A percentile compares a stretch with the other conserved stretches of the same genome.
phyloP scores from a whole-genome alignment of 2,888 invertebrate genomes.

The Harpagoxenus sublaevis region DNA sequence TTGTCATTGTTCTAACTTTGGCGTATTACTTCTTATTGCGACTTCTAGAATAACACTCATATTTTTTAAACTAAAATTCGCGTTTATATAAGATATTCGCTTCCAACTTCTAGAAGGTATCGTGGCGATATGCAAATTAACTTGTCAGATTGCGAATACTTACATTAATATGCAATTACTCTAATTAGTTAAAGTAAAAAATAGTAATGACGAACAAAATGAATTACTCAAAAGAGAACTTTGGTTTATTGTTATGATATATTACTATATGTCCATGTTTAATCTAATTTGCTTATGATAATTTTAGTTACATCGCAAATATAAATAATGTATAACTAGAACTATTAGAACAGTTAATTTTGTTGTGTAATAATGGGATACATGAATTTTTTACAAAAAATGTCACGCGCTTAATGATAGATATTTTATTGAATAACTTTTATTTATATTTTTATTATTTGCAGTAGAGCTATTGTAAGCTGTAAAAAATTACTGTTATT shows the following conservation, averaged over 20 bases:
- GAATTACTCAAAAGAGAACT: background rate
- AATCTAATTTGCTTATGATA: no score
- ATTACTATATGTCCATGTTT: background rate
- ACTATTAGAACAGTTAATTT: background rate
- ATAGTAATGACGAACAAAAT: conserved; percentile 4
- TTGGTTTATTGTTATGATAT: background rate
- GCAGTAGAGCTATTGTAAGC: background rate
- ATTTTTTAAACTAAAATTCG: background rate
- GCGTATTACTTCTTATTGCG: background rate
- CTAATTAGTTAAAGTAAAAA: conserved; percentile 29
- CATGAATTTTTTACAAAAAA: background rate
- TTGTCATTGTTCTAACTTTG: conserved; percentile 26
- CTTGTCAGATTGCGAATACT: conserved; percentile 22
- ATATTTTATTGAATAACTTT: conserved; percentile 4
- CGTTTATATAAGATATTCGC: conserved; percentile 33
- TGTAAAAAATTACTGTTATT: background rate
- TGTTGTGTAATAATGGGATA: background rate
- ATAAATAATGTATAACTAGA: background rate
- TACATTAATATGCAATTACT: conserved; percentile 10
- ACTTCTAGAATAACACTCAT: background rate
- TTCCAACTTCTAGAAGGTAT: background rate
- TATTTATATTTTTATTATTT: background rate
- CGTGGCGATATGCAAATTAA: conserved; percentile 25
- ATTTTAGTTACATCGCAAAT: background rate
- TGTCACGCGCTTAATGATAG: background rate